phyloP scores from a whole-genome alignment of 2,888 invertebrate genomes.

The Heliconius cydno region DNA sequence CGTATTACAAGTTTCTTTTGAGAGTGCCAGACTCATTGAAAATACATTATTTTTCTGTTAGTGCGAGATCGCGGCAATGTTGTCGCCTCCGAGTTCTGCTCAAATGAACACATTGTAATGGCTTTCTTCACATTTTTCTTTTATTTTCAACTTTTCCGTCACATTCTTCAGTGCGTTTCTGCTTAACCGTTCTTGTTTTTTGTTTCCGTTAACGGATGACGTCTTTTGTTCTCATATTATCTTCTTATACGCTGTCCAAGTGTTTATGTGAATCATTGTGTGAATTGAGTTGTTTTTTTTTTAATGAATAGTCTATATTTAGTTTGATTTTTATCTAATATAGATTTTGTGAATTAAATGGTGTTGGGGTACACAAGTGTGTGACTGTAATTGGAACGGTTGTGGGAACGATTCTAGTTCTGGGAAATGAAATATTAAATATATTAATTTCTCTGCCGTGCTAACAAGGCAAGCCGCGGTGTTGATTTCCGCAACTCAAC shows the following conservation, averaged over 20 bases:
- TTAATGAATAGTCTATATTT: not conserved
- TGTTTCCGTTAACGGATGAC: constrained; percentile 14
- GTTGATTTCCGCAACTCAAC: no score
- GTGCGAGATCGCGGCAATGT: constrained; percentile 47
- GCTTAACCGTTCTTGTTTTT: constrained; percentile 14
- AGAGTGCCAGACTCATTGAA: constrained; percentile 46
- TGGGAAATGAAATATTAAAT: no score
- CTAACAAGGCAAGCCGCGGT: no score
- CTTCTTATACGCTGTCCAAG: not conserved
- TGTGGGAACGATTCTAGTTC: no score
- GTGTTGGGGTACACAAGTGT: no score
- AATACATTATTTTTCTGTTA: constrained; percentile 50
- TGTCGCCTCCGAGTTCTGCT: constrained; percentile 48
- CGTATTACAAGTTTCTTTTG: constrained; percentile 38
- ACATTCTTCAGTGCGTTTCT: constrained; percentile 37
- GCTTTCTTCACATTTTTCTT: constrained; percentile 39
- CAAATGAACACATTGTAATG: constrained; percentile 49
- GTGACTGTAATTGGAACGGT: no score
- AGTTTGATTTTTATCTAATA: not conserved
- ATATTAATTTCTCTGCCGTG: no score
- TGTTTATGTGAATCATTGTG: not conserved
- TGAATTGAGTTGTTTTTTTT: not conserved
- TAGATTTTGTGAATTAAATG: not conserved
- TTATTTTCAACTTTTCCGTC: constrained; percentile 41
- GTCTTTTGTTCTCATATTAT: constrained; percentile 15